A percentile compares a stretch with the other conserved stretches of the same genome.
Evolutionary conservation across 2,888 invertebrate genomes (phyloP).

Genomic region (Chouioia cunea): DNA sequence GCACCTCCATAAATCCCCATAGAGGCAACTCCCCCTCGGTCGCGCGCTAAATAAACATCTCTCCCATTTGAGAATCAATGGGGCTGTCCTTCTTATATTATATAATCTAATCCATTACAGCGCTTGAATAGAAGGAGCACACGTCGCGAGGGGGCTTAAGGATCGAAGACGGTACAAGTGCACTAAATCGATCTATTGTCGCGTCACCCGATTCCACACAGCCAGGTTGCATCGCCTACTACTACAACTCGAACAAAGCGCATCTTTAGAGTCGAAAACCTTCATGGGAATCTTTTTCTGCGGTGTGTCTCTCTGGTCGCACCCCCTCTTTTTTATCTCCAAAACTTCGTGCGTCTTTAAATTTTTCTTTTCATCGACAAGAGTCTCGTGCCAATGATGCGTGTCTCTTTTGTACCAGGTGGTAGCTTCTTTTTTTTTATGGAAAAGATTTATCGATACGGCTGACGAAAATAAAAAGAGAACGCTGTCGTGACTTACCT

Average conservation of each 20-base stretch:
- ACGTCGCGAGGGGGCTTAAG: conserved; percentile 30
- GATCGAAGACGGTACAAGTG: conserved; percentile 51
- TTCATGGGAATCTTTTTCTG: conserved; percentile 50
- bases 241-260: conserved; percentile 10
- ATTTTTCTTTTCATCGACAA: no score
- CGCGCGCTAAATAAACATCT: conserved; percentile 46
- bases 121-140: conserved; percentile 38
- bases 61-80: conserved; percentile 44
- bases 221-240: conserved; percentile 61
- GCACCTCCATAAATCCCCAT: conserved; percentile 34
- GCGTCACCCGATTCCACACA: conserved; percentile 57
- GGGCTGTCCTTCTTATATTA: conserved; percentile 41
- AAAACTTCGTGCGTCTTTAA: neutral
- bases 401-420: conserved; percentile 8
- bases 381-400: neutral
- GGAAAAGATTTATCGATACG: neutral
- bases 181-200: conserved; percentile 64
- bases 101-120: conserved; percentile 48
- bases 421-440: conserved; percentile 3
- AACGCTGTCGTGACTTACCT: conserved; percentile 23
- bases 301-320: conserved; percentile 53
- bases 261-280: conserved; percentile 31
- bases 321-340: conserved; percentile 12
- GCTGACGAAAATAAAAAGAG: neutral
- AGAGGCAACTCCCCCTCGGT: conserved; percentile 17